Base-by-base conservation (phyloP, 2,113 vertebrate species). In the Eolophus roseicapilla region DNA sequence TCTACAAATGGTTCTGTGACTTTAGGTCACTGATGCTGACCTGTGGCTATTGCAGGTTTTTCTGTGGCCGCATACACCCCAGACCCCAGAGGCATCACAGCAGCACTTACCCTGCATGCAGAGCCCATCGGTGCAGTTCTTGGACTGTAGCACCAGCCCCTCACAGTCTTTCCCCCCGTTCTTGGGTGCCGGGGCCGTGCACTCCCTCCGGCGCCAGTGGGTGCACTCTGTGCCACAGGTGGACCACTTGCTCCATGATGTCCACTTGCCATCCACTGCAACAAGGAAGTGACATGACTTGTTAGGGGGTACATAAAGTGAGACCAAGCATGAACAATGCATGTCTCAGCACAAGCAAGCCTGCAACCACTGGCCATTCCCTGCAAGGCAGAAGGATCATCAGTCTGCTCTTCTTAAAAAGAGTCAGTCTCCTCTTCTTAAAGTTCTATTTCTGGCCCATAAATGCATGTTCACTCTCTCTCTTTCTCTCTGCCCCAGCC, bases 231-330 rank as follows among this genome's bases (percentile, higher is more conserved):
- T 99, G 93, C 99, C 99, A 37, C 99, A 99, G 13, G 99, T 98
- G 25, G 99, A 99, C 99, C 99, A 99, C 96, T 99, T 99, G 95
- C 98, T 99, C 99, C 99, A 99, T 7, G 98, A 98, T 0, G 98
- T 99, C 99, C 99, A 99, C 94, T 98, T 98, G 35, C 99, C 99
- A 21, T 99, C 99, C 98, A 99, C 99, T 99, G 96, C 90, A 87
- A 95, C 28, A 88, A 89, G 55, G 88, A 93, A 80, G 95, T 16
- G 53, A 70, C 17, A 62, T 2, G 46, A 68, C 37, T 77, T 78
- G 35, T 96, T 79, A 96, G 44, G 28, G 24, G 12, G 8, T 8
- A 52, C 46, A 33, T 50, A 46, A 79, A 60, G n/a, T 13, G 25
- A 69, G 33, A n/a, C 6, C 5, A 4, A 64, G 67, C 0, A 0